These are phyloP conservation scores for Smutsia temminckii DNA, from an alignment of 2,797 vertebrate genomes.

Conservation along the genomic window DNA sequence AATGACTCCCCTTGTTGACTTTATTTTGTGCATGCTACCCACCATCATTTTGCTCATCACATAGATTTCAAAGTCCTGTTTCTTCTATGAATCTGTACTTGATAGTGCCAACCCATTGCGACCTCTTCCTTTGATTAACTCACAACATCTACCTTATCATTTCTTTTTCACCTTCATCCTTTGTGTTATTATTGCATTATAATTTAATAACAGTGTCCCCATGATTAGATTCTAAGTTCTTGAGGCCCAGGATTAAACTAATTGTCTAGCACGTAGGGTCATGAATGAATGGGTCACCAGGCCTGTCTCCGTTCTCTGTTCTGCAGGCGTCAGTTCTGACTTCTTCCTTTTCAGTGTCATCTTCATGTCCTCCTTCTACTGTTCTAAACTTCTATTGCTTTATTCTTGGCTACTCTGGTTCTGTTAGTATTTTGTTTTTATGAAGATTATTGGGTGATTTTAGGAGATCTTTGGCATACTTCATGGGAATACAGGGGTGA, in stretches of 20 bases:
- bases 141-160: background rate
- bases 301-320: background rate
- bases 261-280: background rate
- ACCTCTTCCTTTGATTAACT: constrained; percentile 20
- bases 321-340: background rate
- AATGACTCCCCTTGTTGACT: background rate
- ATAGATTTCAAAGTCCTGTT: background rate
- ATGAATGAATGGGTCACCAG: background rate
- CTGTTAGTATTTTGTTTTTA: constrained; percentile 12
- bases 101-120: background rate
- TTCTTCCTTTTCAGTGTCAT: background rate
- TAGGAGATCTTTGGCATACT: constrained; percentile 20
- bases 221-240: background rate
- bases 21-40: background rate
- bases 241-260: background rate
- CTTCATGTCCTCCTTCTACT: background rate
- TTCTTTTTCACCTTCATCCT: constrained; percentile 8
- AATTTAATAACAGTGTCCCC: background rate
- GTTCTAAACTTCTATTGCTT: background rate
- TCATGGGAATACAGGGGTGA: background rate
- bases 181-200: constrained; percentile 14
- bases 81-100: constrained; percentile 36
- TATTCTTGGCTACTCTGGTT: background rate
- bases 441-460: constrained; percentile 43
- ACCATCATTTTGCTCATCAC: background rate